Evolutionary conservation across 23 tunicate genomes (phyloP), one percentile per base, ranked within the genome.

Genomic region (Ascidia mentula): DNA sequence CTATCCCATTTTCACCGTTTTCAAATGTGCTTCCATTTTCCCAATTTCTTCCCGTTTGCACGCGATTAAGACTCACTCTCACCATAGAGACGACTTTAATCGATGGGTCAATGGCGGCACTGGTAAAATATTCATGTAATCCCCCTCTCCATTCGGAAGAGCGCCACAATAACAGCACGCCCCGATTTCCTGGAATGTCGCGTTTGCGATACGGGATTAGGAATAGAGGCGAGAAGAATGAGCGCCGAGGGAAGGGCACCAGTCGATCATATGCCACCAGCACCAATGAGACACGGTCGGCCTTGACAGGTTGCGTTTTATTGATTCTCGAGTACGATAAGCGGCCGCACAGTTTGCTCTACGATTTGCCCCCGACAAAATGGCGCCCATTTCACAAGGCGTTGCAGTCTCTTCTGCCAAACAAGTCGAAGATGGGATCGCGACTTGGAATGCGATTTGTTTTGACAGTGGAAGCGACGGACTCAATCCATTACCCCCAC

Each of bases 261-360:
- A 53, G 65, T 53, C 13, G 13, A 53, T 53, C 65, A 53, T 53
- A 28, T 9, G 65, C 7, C n/a, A n/a, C n/a, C n/a, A n/a, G n/a
- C n/a, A n/a, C n/a, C n/a, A n/a, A n/a, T n/a, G n/a, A n/a, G 81
- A 60, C 17, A 79, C 20, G 61, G 60, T 53, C 46, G 0, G 20
- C n/a, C n/a, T 20, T 53, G 65, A 53, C 65, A 53, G 65, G 65
- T 53, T 42, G 22, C 65, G 65, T 53, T n/a, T n/a, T 53, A 53
- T 53, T 53, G 65, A 53, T 53, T 53, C n/a, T n/a, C 65, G 65
- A 28, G 12, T 20, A 53, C 13, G 65, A 53, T 53, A 53, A 53
- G 65, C 65, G 65, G 24, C 24, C 65, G 24, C 24, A 9, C 12
- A 53, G 65, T 53, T 53, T 53, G 65, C 65, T 53, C 65, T 53